Base-by-base conservation (phyloP, 2,888 invertebrate species). In the Drosophila gaucha region DNA sequence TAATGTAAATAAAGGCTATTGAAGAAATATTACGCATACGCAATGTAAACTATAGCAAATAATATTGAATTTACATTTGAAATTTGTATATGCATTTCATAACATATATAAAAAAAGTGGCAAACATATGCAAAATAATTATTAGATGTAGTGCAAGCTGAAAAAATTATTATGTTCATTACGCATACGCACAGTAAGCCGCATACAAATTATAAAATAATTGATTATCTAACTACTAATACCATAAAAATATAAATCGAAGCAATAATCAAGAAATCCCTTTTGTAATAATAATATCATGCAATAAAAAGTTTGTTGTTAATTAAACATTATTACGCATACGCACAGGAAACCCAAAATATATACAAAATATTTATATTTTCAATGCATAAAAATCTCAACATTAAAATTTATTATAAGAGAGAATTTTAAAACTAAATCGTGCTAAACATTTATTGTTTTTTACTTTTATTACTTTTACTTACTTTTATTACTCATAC, bases 11-110 rank as follows among this genome's bases (percentile, higher is more conserved):
- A 12, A 36, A 10, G 18, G 22, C 14, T 28, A 24, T 8, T 35
- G 14, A 2, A 16, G 16, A 35, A 35, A 35, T 35, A 35, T 35
- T 41, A 41, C 41, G 41, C 24, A 35, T 35, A 35, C 35, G 35
- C 35, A n/a, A 5, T 9, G 41, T 24, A 6, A 1, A 4, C 1
- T 2, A 3, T 9, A 0, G 2, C 0, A 14, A 2, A 0, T 24
- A 24, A 24, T 14, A 41, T 41, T 24, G 14, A 9, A 41, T 14
- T 41, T 24, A 5, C 14, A 14, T 22, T n/a, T 0, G 9, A 9
- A 35, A 16, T 16, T 1, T 16, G 16, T 0, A 3, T 9, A n/a
- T n/a, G n/a, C n/a, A n/a, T n/a, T n/a, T 9, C 0, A 16, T 16
- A 16, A 8, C 5, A 22, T 35, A 33, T 14, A 16, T 2, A 14